Percentiles rank a stretch among this genome's conserved stretches.
Evolutionary conservation across 2,113 vertebrate genomes (phyloP).

Genomic region (Dermatemys mawii): DNA sequence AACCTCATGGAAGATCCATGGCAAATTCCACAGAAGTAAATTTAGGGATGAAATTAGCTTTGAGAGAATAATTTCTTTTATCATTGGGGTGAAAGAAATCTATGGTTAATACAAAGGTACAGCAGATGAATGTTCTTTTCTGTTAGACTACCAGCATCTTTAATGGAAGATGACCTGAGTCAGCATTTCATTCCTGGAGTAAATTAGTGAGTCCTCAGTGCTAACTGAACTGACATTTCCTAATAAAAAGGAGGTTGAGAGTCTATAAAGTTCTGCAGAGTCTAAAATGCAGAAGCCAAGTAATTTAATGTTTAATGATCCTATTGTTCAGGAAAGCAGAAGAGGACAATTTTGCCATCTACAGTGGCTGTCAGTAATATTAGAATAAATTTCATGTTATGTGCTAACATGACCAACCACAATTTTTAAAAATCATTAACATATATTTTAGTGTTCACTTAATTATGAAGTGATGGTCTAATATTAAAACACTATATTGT

Average conservation of each 20-base stretch:
- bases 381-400: not conserved
- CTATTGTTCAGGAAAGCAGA: not conserved
- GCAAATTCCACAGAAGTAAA: not conserved
- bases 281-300: constrained; percentile 31
- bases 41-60: not conserved
- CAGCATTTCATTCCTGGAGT: constrained; percentile 10
- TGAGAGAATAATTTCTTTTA: not conserved
- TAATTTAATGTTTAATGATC: not conserved
- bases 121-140: not conserved
- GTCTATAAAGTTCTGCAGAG: not conserved
- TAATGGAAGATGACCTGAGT: not conserved
- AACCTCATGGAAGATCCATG: not conserved
- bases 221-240: not conserved
- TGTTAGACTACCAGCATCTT: not conserved
- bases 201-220: constrained; percentile 20
- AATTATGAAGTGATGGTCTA: not conserved
- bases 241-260: not conserved
- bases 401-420: constrained; percentile 33
- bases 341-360: constrained; percentile 32
- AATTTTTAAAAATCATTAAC: not conserved
- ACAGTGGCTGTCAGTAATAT: constrained; percentile 33
- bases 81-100: not conserved
- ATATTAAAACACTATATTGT: not conserved
- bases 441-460: not conserved
- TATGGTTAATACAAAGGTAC: not conserved